Evolutionary conservation across 2,888 invertebrate genomes (phyloP).

Genomic region (Polyommatus iphigenia): DNA sequence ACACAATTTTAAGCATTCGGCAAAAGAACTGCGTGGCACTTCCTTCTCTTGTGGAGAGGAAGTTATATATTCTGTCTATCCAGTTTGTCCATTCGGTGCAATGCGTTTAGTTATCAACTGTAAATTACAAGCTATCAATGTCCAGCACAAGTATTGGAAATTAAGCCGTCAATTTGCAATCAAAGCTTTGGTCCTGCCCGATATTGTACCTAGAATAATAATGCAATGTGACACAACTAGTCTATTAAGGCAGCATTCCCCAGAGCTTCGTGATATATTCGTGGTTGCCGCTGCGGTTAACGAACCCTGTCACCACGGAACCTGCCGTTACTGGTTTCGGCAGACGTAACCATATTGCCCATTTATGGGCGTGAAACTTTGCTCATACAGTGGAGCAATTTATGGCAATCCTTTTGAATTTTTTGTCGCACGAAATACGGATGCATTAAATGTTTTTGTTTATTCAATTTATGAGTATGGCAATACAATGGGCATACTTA

Average conservation of each 20-base stretch:
- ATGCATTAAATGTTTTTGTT: slow-evolving; percentile 23
- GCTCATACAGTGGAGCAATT: slow-evolving; percentile 49
- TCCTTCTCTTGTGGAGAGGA: not conserved
- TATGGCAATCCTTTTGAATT: slow-evolving; percentile 28
- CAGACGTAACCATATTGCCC: slow-evolving; percentile 66
- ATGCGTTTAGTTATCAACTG: not conserved
- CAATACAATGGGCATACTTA: slow-evolving; percentile 20
- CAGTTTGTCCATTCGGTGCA: not conserved
- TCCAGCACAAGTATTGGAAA: not conserved
- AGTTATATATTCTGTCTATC: not conserved
- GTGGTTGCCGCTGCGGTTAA: slow-evolving; percentile 65
- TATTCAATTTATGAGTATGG: slow-evolving; percentile 8
- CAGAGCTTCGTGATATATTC: slow-evolving; percentile 62
- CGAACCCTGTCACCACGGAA: slow-evolving; percentile 70
- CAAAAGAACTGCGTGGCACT: slow-evolving; percentile 7
- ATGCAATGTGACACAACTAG: slow-evolving; percentile 24
- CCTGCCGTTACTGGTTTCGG: slow-evolving; percentile 69
- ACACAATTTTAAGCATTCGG: slow-evolving; percentile 7
- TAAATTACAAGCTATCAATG: not conserved
- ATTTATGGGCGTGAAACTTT: slow-evolving; percentile 64
- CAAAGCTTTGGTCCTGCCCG: not conserved
- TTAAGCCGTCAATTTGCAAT: not conserved
- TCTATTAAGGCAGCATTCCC: slow-evolving; percentile 42
- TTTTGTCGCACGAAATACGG: slow-evolving; percentile 20
- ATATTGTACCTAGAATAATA: slow-evolving; percentile 6